Base-by-base conservation (phyloP, 2,797 vertebrate species). In the Limnodromus scolopaceus region DNA sequence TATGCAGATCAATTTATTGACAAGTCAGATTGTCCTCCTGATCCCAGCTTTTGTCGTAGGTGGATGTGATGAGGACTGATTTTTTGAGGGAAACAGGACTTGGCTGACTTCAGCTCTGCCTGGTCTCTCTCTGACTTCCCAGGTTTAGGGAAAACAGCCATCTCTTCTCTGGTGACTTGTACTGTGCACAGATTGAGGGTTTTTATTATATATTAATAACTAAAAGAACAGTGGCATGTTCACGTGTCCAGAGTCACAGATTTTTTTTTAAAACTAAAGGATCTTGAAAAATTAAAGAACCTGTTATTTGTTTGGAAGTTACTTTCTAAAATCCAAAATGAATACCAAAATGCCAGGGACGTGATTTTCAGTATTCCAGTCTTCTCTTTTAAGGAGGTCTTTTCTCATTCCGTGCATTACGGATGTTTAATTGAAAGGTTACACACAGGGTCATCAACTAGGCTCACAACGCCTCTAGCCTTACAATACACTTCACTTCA, bases 401-500 rank as follows among this genome's bases (percentile, higher is more conserved):
- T 72, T 75, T 83, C 78, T 86, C 83, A 88, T 92, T 84, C 75
- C 9, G 2, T 65, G 86, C 92, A 78, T 92, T 95, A 97, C 79
- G 88, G 87, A 93, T 84, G 96, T 97, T 98, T 97, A 98, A 98
- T 98, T 97, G 98, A 96, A 93, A 96, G 98, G 98, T 98, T 98
- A 98, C 98, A 96, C 97, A 96, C 95, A 93, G 98, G 99, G 98
- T 99, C 98, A 98, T 97, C 98, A 96, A 97, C 97, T 96, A 97
- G 97, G 96, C 97, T 94, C 87, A 97, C 70, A 97, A 96, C 97
- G 98, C 98, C 99, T 98, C 98, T 97, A 98, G 98, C 98, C 98
- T 97, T 98, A 97, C 98, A 98, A 97, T 98, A 87, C 96, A 87
- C 96, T 95, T 96, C 88, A 99, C 98, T 98, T 99, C 98, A 98